Percentiles rank a stretch among this genome's conserved stretches.
Evolutionary conservation across 2,113 vertebrate species (phyloP).

Genomic region (Fukomys damarensis): DNA sequence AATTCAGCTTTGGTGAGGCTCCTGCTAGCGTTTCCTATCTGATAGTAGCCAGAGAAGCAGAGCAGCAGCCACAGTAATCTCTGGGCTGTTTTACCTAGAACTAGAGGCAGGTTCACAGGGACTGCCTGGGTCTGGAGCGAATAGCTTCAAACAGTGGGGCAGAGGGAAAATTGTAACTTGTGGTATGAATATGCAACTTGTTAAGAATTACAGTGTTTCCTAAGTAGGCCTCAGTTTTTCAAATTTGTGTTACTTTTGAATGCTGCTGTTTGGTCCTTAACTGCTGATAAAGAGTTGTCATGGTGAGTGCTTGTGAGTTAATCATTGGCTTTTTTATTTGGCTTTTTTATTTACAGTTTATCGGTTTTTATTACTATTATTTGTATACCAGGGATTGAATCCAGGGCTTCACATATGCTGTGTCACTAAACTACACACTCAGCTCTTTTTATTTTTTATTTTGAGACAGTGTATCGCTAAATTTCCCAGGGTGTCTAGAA

Average conservation of each 20-base stretch:
- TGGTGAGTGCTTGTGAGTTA: not conserved
- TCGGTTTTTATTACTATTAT: not conserved
- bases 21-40: not conserved
- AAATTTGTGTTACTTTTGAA: not conserved
- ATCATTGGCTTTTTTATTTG: conserved; percentile 49
- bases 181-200: not conserved
- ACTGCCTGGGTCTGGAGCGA: not conserved
- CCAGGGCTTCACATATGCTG: too few relatives aligned
- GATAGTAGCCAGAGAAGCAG: not conserved
- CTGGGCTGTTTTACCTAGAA: not conserved
- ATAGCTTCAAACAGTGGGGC: not conserved
- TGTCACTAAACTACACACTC: too few relatives aligned
- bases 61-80: not conserved
- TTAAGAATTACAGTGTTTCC: not conserved
- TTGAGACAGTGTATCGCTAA: too few relatives aligned
- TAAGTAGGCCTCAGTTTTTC: not conserved
- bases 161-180: not conserved
- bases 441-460: too few relatives aligned
- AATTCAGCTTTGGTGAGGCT: not conserved
- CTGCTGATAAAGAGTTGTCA: not conserved
- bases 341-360: conserved; percentile 25
- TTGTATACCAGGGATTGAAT: too few relatives aligned
- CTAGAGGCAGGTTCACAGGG: not conserved
- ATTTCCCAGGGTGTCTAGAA: too few relatives aligned
- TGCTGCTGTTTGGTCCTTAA: conserved; percentile 35